These are phyloP conservation scores for Grammomys surdaster DNA, from an alignment of 2,113 vertebrate genomes.

Conservation along the genomic window DNA sequence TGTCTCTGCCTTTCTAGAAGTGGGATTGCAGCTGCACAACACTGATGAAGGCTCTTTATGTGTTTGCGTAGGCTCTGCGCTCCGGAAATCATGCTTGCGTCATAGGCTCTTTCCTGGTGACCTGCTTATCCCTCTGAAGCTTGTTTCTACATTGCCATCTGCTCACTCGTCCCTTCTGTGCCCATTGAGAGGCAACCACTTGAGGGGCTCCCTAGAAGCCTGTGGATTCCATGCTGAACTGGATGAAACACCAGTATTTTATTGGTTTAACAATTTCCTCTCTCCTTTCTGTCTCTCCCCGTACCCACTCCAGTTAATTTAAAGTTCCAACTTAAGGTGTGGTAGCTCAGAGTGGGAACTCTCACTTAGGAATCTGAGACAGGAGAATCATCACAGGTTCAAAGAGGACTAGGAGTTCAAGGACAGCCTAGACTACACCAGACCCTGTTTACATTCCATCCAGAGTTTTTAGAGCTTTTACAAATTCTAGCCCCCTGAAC, in stretches of 20 bases:
- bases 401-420: neutral
- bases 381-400: too few species aligned
- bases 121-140: neutral
- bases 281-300: neutral
- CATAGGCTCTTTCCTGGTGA: neutral
- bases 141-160: too few species aligned
- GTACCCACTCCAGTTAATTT: neutral
- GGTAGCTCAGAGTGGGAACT: neutral
- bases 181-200: constrained; percentile 82
- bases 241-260: accelerated
- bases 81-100: neutral
- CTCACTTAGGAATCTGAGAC: neutral
- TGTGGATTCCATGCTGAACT: constrained; percentile 20
- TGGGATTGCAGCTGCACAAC: neutral
- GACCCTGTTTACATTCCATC: neutral
- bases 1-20: neutral
- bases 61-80: neutral
- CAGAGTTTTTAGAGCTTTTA: neutral
- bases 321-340: neutral
- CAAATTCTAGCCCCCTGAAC: neutral
- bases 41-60: too few species aligned
- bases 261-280: neutral
- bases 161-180: neutral
- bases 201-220: constrained; percentile 87
- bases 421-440: neutral